Percentiles rank a stretch among this genome's conserved stretches.
phyloP scores from a whole-genome alignment of 2,113 vertebrate species.

The Corythoichthys haematopterus region DNA sequence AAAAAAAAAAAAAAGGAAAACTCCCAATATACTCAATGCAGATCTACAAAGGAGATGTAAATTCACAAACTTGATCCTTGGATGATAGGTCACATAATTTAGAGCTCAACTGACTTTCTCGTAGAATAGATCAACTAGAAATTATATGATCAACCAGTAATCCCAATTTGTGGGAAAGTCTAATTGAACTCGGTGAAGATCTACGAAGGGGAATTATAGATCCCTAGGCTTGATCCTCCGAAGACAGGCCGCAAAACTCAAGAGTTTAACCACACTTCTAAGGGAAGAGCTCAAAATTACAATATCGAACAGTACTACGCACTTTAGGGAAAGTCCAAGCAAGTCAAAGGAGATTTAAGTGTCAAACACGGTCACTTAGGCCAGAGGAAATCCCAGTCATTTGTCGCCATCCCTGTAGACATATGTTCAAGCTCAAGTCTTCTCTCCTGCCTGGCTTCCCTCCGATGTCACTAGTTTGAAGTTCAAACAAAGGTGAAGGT shows the following conservation, averaged over 20 bases:
- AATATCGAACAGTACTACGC: not conserved
- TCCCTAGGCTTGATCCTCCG: not conserved
- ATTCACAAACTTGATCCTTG: not conserved
- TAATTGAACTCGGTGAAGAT: not conserved
- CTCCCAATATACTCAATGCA: too few species aligned
- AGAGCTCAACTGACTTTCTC: not conserved
- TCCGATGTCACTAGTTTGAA: conserved; percentile 32
- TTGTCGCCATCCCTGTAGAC: conserved; percentile 58
- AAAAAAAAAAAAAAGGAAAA: too few species aligned
- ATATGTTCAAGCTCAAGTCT: conserved; percentile 70
- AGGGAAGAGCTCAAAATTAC: not conserved
- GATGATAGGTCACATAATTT: not conserved
- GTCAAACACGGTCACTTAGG: conserved; percentile 49
- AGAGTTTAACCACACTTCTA: not conserved
- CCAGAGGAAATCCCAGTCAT: conserved; percentile 65
- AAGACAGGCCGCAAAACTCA: not conserved
- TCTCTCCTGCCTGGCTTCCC: conserved; percentile 27
- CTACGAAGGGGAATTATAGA: not conserved
- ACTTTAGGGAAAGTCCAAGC: not conserved
- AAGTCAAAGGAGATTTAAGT: not conserved
- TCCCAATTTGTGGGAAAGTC: not conserved
- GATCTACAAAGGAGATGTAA: not conserved
- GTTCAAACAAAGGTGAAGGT: conserved; percentile 70
- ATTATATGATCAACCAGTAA: not conserved
- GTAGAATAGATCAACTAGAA: not conserved